These are phyloP conservation scores for Sander lucioperca DNA, from an alignment of 2,113 vertebrate genomes.

Conservation along the genomic window DNA sequence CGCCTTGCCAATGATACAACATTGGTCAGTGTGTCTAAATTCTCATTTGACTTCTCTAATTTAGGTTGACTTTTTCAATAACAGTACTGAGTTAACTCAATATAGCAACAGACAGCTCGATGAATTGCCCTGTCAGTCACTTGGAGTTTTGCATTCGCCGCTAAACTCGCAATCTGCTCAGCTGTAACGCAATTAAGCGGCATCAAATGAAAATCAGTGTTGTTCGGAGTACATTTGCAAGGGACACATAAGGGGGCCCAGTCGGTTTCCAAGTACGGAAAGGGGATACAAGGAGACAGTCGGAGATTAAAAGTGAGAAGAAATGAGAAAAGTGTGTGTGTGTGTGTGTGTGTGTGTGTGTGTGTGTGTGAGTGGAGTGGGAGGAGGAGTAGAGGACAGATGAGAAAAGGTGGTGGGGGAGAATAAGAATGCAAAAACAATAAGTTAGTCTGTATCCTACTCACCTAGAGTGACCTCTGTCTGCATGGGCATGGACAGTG, in stretches of 20 bases:
- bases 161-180: slow-evolving; percentile 81
- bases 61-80: slow-evolving; percentile 85
- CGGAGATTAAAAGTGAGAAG: slow-evolving; percentile 44
- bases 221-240: slow-evolving; percentile 79
- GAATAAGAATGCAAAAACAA: slow-evolving; percentile 16
- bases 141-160: slow-evolving; percentile 65
- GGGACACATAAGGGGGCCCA: slow-evolving; percentile 57
- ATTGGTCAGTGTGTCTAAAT: slow-evolving; percentile 65
- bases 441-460: slow-evolving; percentile 49
- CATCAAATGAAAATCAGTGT: slow-evolving; percentile 82
- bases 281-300: slow-evolving; percentile 42
- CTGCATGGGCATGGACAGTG: slow-evolving; percentile 99
- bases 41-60: slow-evolving; percentile 81
- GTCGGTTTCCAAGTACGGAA: slow-evolving; percentile 22
- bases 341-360: not conserved
- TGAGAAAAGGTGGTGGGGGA: not conserved
- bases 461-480: slow-evolving; percentile 94
- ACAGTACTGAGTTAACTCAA: slow-evolving; percentile 81
- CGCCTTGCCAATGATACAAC: slow-evolving; percentile 38
- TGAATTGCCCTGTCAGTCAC: slow-evolving; percentile 85
- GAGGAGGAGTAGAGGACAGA: slow-evolving; percentile 7
- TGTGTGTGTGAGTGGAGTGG: not conserved
- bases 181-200: slow-evolving; percentile 82
- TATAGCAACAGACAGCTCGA: slow-evolving; percentile 80
- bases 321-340: slow-evolving; percentile 24